A percentile compares a stretch with the other conserved stretches of the same genome.
Evolutionary conservation across 2,888 invertebrate species (phyloP).

Genomic region (Didymodactylos carnosus): DNA sequence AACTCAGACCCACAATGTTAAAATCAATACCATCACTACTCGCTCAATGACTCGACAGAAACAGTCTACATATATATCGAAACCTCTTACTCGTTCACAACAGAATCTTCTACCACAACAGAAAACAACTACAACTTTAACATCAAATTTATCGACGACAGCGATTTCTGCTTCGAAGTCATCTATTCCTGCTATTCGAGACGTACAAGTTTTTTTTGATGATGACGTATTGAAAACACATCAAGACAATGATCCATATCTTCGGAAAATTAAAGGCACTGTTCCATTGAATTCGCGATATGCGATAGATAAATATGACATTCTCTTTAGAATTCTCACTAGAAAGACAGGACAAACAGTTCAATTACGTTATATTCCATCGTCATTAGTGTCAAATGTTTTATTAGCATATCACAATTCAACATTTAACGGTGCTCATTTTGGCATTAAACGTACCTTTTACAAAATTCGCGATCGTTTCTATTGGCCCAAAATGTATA

Average conservation of each 20-base stretch:
- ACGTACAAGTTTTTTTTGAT: background rate
- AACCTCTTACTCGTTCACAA: too few relatives aligned
- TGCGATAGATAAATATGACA: background rate
- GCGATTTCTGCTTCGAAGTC: background rate
- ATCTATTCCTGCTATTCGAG: background rate
- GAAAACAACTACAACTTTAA: background rate
- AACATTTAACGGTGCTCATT: background rate
- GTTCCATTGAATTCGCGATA: background rate
- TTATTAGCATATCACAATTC: background rate
- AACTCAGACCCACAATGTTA: background rate
- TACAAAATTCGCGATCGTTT: background rate
- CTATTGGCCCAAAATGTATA: background rate
- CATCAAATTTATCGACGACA: background rate
- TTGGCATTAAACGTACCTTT: background rate
- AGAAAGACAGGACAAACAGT: background rate
- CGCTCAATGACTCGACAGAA: background rate
- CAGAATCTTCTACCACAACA: background rate
- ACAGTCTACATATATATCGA: too few relatives aligned
- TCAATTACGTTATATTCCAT: background rate
- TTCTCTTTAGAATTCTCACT: background rate
- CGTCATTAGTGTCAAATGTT: background rate
- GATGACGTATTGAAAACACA: background rate
- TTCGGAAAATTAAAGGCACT: background rate
- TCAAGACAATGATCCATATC: background rate
- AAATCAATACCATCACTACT: background rate